phyloP scores from a whole-genome alignment of 1,140 invertebrate species.

The Drosophila serrata region DNA sequence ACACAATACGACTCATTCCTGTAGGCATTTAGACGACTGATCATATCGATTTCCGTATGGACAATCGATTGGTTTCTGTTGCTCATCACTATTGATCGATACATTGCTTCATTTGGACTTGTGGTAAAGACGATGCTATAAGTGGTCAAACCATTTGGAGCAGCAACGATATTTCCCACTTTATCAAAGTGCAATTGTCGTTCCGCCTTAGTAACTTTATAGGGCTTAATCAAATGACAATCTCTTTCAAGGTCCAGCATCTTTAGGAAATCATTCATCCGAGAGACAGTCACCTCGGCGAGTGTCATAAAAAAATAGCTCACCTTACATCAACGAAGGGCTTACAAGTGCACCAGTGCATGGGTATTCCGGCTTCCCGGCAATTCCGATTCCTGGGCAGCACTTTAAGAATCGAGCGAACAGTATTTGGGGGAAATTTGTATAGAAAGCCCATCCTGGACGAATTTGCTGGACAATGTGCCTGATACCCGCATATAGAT shows the following conservation, averaged over 20 bases:
- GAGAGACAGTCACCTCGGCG: constrained; percentile 65
- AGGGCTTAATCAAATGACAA: neutral
- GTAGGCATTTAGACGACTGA: neutral
- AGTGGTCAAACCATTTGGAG: neutral
- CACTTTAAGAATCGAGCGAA: constrained; percentile 88
- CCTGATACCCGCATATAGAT: constrained; percentile 89
- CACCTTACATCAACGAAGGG: constrained; percentile 74
- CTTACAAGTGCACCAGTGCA: constrained; percentile 92
- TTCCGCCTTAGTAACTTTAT: neutral
- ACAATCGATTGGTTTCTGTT: neutral
- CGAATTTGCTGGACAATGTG: constrained; percentile 88
- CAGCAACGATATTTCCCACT: neutral
- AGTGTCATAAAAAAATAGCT: constrained; percentile 62
- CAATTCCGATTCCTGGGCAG: constrained; percentile 89
- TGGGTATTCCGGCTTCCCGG: constrained; percentile 88
- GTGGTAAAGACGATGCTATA: neutral
- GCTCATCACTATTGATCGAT: neutral
- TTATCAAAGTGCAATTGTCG: constrained; percentile 1
- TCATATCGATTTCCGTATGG: neutral
- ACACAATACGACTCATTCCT: constrained; percentile 7
- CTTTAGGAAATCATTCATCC: neutral
- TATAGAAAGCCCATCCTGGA: constrained; percentile 87
- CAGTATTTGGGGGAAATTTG: constrained; percentile 63
- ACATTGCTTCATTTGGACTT: neutral
- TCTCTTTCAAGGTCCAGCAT: neutral